A percentile compares a stretch with the other conserved stretches of the same genome.
Evolutionary conservation across 2,888 invertebrate genomes (phyloP).

Genomic region (Chymomyza amoena): DNA sequence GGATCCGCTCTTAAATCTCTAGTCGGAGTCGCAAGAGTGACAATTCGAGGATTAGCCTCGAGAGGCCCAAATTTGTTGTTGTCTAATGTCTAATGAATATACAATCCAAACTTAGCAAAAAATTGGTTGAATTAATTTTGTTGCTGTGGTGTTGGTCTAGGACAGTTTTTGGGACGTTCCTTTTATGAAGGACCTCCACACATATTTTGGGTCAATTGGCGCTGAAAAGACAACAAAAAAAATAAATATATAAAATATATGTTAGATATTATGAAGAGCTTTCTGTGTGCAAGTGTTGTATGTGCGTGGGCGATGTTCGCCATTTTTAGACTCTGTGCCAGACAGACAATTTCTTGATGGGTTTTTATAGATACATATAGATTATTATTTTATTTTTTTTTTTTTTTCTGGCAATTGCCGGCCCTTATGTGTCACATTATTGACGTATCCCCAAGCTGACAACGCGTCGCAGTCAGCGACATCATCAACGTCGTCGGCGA

Average conservation of each 20-base stretch:
- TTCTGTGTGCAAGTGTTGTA: no score
- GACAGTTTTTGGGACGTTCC: no score
- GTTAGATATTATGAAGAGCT: no score
- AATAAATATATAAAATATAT: not conserved
- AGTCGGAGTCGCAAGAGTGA: no score
- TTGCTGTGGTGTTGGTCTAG: not conserved
- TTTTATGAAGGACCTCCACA: not conserved
- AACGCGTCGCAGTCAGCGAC: not conserved
- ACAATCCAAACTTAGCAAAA: no score
- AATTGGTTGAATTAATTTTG: not conserved
- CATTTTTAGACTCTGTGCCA: not conserved
- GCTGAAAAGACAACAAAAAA: not conserved
- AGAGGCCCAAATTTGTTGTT: no score
- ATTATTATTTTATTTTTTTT: not conserved
- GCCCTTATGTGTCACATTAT: conserved; percentile 35
- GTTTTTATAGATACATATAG: not conserved
- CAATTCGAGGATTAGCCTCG: no score
- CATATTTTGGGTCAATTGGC: not conserved
- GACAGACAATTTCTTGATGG: not conserved
- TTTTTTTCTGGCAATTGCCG: not conserved
- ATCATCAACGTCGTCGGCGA: not conserved
- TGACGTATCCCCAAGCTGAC: conserved; percentile 18
- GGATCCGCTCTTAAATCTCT: no score
- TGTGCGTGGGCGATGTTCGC: not conserved
- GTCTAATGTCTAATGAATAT: no score